Evolutionary conservation across 2,888 invertebrate species (phyloP).

Genomic region (Ernsta delagoae): DNA sequence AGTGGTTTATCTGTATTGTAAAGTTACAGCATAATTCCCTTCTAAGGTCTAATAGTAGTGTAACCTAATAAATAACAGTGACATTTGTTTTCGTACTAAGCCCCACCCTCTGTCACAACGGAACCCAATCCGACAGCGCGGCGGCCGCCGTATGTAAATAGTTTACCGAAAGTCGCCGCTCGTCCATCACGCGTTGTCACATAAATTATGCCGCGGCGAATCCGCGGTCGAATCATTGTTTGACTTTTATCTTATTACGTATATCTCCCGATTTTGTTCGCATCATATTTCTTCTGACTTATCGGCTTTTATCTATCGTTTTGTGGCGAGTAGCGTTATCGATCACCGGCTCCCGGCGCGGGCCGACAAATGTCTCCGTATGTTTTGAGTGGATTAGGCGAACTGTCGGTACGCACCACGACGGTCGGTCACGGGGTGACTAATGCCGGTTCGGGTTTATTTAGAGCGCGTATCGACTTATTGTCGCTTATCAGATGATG

Average conservation of each 20-base stretch:
- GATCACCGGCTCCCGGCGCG: slow-evolving; percentile 70
- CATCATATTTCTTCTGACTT: slow-evolving; percentile 84
- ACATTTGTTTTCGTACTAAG: slow-evolving; percentile 84
- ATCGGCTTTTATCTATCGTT: slow-evolving; percentile 84
- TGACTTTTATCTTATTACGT: slow-evolving; percentile 85
- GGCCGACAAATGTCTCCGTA: slow-evolving; percentile 81
- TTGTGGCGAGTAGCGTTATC: slow-evolving; percentile 82
- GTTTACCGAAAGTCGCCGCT: slow-evolving; percentile 85
- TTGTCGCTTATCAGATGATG: slow-evolving; percentile 81
- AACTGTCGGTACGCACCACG: slow-evolving; percentile 63
- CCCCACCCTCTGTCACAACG: slow-evolving; percentile 83
- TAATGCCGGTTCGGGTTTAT: slow-evolving; percentile 75
- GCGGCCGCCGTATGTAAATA: slow-evolving; percentile 83
- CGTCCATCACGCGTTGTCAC: slow-evolving; percentile 53
- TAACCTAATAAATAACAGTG: slow-evolving; percentile 84
- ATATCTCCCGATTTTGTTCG: slow-evolving; percentile 85
- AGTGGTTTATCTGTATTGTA: slow-evolving; percentile 2
- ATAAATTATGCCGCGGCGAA: slow-evolving; percentile 85
- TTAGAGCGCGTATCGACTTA: slow-evolving; percentile 78
- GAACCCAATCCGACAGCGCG: slow-evolving; percentile 83
- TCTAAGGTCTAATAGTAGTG: slow-evolving; percentile 78
- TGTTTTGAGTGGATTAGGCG: slow-evolving; percentile 83
- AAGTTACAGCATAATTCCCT: slow-evolving; percentile 52
- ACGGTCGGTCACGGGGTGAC: slow-evolving; percentile 69
- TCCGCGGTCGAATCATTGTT: slow-evolving; percentile 85